phyloP scores from a whole-genome alignment of 2,113 vertebrate species.

The Potamarius usumacintae region DNA sequence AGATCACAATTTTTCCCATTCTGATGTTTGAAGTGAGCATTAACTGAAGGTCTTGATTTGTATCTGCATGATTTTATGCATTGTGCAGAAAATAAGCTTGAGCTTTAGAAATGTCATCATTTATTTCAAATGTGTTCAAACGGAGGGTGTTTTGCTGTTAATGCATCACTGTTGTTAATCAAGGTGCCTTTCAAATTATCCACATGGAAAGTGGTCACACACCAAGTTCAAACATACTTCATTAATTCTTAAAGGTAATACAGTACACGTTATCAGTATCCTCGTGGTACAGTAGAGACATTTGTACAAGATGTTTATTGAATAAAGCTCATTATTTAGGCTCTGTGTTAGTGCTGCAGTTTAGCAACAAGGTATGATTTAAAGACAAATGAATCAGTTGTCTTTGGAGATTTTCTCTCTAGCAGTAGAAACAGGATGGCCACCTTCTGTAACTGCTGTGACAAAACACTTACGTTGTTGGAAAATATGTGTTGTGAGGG shows the following conservation, averaged over 20 bases:
- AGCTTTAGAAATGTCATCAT: background rate
- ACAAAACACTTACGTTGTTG: background rate
- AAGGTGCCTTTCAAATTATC: constrained; percentile 5
- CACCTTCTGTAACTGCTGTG: background rate
- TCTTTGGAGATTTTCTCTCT: background rate
- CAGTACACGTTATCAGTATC: background rate
- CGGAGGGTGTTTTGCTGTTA: background rate
- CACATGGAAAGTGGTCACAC: background rate
- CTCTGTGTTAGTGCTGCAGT: background rate
- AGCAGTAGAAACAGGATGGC: background rate
- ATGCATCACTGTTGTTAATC: background rate
- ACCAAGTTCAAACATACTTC: background rate
- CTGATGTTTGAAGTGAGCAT: too few relatives aligned
- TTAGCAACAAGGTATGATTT: background rate
- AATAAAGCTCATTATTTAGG: background rate
- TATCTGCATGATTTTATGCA: too few relatives aligned
- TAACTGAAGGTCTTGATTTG: too few relatives aligned
- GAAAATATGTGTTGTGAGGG: background rate
- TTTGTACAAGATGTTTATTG: constrained; percentile 1
- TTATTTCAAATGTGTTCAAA: background rate
- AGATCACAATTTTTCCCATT: too few relatives aligned
- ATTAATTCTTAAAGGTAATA: background rate
- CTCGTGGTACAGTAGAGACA: background rate
- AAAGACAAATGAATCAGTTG: background rate
- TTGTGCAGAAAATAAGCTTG: background rate